phyloP scores from a whole-genome alignment of 2,113 vertebrate genomes.

The Cynoglossus semilaevis region DNA sequence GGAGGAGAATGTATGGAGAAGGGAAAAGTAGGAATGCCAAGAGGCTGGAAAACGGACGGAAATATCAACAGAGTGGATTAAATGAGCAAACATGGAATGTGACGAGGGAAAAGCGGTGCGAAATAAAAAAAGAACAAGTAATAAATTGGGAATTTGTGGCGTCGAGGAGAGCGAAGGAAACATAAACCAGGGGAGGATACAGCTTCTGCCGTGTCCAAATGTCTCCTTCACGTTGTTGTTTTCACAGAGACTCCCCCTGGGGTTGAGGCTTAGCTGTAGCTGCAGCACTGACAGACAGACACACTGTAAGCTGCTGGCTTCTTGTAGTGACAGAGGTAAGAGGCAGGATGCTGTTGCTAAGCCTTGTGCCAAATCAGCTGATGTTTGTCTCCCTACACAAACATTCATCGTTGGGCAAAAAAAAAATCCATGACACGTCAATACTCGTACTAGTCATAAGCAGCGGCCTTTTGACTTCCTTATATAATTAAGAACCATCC shows the following conservation, averaged over 20 bases:
- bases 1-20: not conserved
- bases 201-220: slow-evolving; percentile 47
- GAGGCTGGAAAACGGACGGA: slow-evolving; percentile 2
- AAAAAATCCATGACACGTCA: too few relatives aligned
- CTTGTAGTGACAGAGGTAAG: slow-evolving; percentile 46
- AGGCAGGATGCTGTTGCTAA: slow-evolving; percentile 32
- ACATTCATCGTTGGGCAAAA: not conserved
- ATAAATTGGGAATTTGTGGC: slow-evolving; percentile 11
- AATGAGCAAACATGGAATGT: slow-evolving; percentile 1
- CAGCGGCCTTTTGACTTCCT: not conserved
- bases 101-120: not conserved
- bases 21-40: not conserved
- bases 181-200: slow-evolving; percentile 23
- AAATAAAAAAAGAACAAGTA: not conserved
- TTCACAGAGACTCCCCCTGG: slow-evolving; percentile 47
- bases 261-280: slow-evolving; percentile 51
- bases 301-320: slow-evolving; percentile 42
- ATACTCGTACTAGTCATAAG: slow-evolving; percentile 8
- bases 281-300: slow-evolving; percentile 46
- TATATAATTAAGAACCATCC: not conserved
- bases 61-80: not conserved
- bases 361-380: slow-evolving; percentile 32
- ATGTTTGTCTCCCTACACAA: slow-evolving; percentile 14
- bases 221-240: slow-evolving; percentile 52
- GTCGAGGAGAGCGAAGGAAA: slow-evolving; percentile 20